A percentile compares a stretch with the other conserved stretches of the same genome.
Conservation (phyloP, 2,888 invertebrate species). For the Girardia tigrina region DNA sequence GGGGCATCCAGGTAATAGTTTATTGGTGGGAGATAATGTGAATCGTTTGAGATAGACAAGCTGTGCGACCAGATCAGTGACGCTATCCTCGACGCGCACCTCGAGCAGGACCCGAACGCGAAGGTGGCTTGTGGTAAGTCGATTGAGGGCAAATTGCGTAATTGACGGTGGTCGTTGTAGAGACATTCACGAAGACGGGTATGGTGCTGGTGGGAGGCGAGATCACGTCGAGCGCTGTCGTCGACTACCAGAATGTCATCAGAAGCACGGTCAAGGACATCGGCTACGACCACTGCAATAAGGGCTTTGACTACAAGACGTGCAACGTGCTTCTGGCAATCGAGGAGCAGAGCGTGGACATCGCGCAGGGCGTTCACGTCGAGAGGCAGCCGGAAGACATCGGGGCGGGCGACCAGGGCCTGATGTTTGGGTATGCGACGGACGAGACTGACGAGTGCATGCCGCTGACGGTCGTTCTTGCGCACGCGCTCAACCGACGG, state of each 20-base stretch:
- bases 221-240: slow-evolving; percentile 59
- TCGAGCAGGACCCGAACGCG: slow-evolving; percentile 80
- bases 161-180: no score
- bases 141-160: no score
- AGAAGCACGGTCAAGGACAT: background rate
- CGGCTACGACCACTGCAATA: slow-evolving; percentile 69
- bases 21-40: no score
- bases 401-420: slow-evolving; percentile 50
- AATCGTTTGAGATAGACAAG: slow-evolving; percentile 50
- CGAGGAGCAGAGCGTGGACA: slow-evolving; percentile 56
- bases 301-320: slow-evolving; percentile 93
- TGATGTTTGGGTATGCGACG: slow-evolving; percentile 52
- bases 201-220: slow-evolving; percentile 96
- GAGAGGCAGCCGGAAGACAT: slow-evolving; percentile 47
- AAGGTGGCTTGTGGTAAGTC: slow-evolving; percentile 77
- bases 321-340: slow-evolving; percentile 93
- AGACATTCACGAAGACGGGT: slow-evolving; percentile 95
- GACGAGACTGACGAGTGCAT: slow-evolving; percentile 51
- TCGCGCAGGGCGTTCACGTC: slow-evolving; percentile 66
- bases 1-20: slow-evolving; percentile 35
- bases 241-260: slow-evolving; percentile 81
- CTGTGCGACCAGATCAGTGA: slow-evolving; percentile 54
- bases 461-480: slow-evolving; percentile 50
- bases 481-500: slow-evolving; percentile 48
- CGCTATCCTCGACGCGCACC: slow-evolving; percentile 59